Evolutionary conservation across 1,140 invertebrate species (phyloP).

Genomic region (Mya arenaria): DNA sequence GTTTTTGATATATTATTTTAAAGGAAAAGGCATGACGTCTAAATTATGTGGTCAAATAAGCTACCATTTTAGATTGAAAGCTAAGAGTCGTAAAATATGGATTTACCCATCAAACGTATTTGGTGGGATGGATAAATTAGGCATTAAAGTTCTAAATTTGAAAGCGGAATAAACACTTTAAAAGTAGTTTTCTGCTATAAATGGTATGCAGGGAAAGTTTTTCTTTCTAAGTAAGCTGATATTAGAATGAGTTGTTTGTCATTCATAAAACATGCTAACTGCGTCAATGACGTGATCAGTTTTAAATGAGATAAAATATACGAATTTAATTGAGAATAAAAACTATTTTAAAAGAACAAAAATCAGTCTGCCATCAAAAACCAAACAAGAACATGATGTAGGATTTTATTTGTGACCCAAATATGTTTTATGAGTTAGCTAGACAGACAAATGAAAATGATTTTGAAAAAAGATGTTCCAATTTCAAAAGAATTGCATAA

Average conservation of each 20-base stretch:
- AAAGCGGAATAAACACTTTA: background rate
- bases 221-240: background rate
- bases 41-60: background rate
- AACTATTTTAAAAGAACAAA: too few species aligned
- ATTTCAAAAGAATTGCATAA: too few species aligned
- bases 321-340: too few species aligned
- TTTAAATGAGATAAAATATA: too few species aligned
- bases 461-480: too few species aligned
- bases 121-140: background rate
- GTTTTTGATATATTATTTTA: background rate
- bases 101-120: background rate
- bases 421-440: too few species aligned
- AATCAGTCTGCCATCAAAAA: too few species aligned
- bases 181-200: background rate
- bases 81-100: background rate
- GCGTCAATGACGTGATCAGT: too few species aligned
- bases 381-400: too few species aligned
- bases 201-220: background rate
- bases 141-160: background rate
- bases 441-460: too few species aligned
- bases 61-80: background rate
- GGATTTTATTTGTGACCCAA: too few species aligned
- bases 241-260: background rate
- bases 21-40: constrained; percentile 29
- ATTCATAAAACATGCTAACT: constrained; percentile 1